These are phyloP conservation scores for Cotesia vestalis DNA, from an alignment of 1,140 invertebrate species.

Conservation along the genomic window DNA sequence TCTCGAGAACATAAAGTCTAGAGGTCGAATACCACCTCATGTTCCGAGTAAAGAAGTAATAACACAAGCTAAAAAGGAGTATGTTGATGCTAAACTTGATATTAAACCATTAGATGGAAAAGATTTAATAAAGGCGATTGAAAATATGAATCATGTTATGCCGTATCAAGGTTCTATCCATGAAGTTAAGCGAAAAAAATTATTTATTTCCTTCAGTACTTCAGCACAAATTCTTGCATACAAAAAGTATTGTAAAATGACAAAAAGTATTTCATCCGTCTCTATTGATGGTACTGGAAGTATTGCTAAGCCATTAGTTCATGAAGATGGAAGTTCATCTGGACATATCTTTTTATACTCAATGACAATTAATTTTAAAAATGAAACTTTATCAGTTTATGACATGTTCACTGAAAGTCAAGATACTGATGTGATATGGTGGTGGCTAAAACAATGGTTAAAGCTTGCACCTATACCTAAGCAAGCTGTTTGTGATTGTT, in stretches of 20 bases:
- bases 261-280: neutral
- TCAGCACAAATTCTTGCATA: slow-evolving; percentile 20
- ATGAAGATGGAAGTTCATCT: slow-evolving; percentile 12
- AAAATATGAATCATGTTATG: neutral
- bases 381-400: slow-evolving; percentile 40
- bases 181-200: slow-evolving; percentile 18
- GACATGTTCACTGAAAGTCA: slow-evolving; percentile 35
- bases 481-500: slow-evolving; percentile 29
- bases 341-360: slow-evolving; percentile 36
- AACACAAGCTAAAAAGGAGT: slow-evolving; percentile 28
- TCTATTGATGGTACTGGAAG: slow-evolving; percentile 33
- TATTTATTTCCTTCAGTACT: slow-evolving; percentile 25
- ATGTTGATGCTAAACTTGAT: slow-evolving; percentile 2
- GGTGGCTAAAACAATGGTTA: slow-evolving; percentile 23
- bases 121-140: slow-evolving; percentile 25
- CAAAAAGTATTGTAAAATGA: slow-evolving; percentile 25
- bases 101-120: slow-evolving; percentile 17
- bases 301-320: slow-evolving; percentile 8
- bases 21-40: slow-evolving; percentile 23
- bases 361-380: slow-evolving; percentile 37
- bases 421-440: slow-evolving; percentile 15
- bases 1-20: neutral
- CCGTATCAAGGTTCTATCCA: slow-evolving; percentile 19
- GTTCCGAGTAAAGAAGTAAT: slow-evolving; percentile 2
- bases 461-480: slow-evolving; percentile 17